A percentile compares a stretch with the other conserved stretches of the same genome.
These are phyloP conservation scores for Glyphotaelius pellucidus DNA, from an alignment of 2,888 invertebrate species.

Conservation along the genomic window DNA sequence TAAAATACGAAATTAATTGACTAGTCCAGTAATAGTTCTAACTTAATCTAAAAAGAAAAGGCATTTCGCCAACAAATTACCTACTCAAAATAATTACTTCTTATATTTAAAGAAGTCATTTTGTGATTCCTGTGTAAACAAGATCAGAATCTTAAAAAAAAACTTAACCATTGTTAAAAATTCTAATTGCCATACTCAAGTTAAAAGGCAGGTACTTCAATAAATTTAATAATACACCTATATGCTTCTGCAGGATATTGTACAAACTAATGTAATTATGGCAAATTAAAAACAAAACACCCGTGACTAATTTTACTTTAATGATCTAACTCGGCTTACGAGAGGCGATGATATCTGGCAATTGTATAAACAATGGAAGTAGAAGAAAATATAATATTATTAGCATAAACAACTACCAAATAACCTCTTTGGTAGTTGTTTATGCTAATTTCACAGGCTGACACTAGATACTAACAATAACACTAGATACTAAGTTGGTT, in stretches of 20 bases:
- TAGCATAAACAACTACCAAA: conserved; percentile 34
- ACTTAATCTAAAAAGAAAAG: background rate
- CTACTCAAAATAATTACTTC: background rate
- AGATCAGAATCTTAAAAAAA: background rate
- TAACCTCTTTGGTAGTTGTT: too few relatives aligned
- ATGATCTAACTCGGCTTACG: background rate
- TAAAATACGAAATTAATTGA: background rate
- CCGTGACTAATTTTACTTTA: conserved; percentile 40
- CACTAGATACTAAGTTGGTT: background rate
- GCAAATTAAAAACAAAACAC: conserved; percentile 16
- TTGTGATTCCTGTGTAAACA: background rate
- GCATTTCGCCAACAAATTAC: background rate
- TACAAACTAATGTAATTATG: conserved; percentile 15
- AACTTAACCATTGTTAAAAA: background rate
- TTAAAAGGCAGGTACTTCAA: background rate
- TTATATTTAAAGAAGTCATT: background rate
- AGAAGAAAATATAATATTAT: conserved; percentile 39
- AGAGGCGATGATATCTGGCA: conserved; percentile 28
- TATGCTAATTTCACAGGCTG: background rate
- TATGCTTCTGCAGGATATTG: background rate
- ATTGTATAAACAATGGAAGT: conserved; percentile 46
- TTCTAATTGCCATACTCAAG: background rate
- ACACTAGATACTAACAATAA: background rate
- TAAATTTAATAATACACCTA: background rate
- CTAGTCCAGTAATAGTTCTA: background rate